Conservation (phyloP, 92 coral and sea anemone genomes). For the Scolanthus callimorphus region DNA sequence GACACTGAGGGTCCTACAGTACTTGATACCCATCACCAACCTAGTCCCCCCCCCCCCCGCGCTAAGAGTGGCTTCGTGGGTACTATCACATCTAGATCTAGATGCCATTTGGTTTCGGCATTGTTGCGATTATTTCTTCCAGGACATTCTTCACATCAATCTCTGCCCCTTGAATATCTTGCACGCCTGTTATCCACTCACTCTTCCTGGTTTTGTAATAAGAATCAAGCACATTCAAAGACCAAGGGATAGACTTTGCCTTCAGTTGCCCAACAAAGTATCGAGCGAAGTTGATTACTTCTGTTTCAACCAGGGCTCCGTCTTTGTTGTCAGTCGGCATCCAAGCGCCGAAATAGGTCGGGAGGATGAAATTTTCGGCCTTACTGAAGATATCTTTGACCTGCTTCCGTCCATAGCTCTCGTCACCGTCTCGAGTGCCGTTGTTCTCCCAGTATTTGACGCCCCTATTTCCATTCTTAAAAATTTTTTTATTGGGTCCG, state of each 20-base stretch:
- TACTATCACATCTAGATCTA: no score
- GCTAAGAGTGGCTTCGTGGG: no score
- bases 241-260: constrained; percentile 28
- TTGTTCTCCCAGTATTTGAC: constrained; percentile 31
- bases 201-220: no score
- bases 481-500: constrained; percentile 53
- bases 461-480: background rate
- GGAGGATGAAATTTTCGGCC: background rate
- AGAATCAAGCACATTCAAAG: constrained; percentile 41
- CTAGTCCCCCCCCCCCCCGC: no score
- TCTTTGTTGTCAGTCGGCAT: constrained; percentile 29
- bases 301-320: constrained; percentile 13
- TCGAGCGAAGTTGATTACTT: constrained; percentile 38
- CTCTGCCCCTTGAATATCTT: no score
- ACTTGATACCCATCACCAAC: no score
- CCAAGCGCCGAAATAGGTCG: constrained; percentile 46
- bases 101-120: no score
- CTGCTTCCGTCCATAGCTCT: constrained; percentile 4
- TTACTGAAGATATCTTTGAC: constrained; percentile 13
- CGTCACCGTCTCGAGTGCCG: constrained; percentile 8
- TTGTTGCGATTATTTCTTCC: no score
- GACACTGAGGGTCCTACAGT: no score
- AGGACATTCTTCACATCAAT: no score
- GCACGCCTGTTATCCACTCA: no score
- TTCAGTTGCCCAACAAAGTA: constrained; percentile 28